Evolutionary conservation across 1,140 invertebrate species (phyloP), one percentile per base, ranked within the genome.

Genomic region (Lucilia sericata): DNA sequence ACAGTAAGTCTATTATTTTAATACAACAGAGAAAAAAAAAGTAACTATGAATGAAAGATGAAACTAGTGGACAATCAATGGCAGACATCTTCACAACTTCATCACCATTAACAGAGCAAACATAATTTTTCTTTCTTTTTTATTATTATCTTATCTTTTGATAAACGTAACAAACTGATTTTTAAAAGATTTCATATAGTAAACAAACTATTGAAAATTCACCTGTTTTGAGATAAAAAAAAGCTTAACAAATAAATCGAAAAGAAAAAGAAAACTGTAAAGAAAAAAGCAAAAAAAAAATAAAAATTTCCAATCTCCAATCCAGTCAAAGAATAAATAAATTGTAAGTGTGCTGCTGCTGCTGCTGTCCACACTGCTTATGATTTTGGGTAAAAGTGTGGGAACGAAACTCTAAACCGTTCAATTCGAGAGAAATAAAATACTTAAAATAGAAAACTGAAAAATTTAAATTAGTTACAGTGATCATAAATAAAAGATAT

Each of bases 401-500:
- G 88, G 88, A 89, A 89, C 87, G 87, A 88, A 89, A 86, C 87
- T 51, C 76, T 84, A 85, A 83, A 83, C 65, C 82, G 70, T 82
- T 84, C 82, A 84, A 70, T 83, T 70, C 42, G 65, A 82, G 74
- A 70, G 47, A 25, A 30, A 51, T 12, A 60, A 82, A 82, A 60
- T 42, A 10, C 42, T 42, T 42, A 42, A 42, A 42, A 42, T 42
- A 82, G 47, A 60, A 82, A 82, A 82, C 88, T 88, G 88, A 88
- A 90, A 30, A 90, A 89, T 90, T 90, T 87, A 89, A 90, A 90
- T 90, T 88, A 89, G 88, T 87, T 55, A 86, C 85, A 86, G 87
- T 85, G 87, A 86, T 90, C 88, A 88, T 90, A 90, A 90, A 90
- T 90, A 90, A 88, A 88, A 87, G 88, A 88, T 90, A 90, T 90